A percentile compares a stretch with the other conserved stretches of the same genome.
These are phyloP conservation scores for Pycnomerus fuliginosus DNA, from an alignment of 2,888 invertebrate genomes.

Conservation along the genomic window DNA sequence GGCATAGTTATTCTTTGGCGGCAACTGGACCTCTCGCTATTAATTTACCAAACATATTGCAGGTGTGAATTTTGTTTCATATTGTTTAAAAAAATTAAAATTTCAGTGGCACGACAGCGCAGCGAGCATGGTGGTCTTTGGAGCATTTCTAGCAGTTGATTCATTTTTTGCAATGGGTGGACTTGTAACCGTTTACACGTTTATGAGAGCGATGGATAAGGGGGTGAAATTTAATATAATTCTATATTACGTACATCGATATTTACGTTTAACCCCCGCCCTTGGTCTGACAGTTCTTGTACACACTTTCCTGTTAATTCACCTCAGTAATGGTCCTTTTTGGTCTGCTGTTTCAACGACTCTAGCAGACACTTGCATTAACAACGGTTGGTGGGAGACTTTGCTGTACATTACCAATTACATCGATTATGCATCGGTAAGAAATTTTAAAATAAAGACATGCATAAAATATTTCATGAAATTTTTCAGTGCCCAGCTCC, in stretches of 20 bases:
- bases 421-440: not conserved
- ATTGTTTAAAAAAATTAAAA: not conserved
- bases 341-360: no score
- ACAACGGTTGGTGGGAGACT: no score
- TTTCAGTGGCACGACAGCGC: slow-evolving; percentile 41
- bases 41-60: slow-evolving; percentile 3
- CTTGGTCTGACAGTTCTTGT: slow-evolving; percentile 4
- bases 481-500: slow-evolving; percentile 34
- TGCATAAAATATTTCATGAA: not conserved
- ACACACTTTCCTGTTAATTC: not conserved
- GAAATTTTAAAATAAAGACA: not conserved
- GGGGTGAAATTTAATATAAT: slow-evolving; percentile 41
- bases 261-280: slow-evolving; percentile 44
- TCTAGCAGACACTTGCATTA: no score
- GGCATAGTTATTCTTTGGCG: slow-evolving; percentile 45
- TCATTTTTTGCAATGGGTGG: slow-evolving; percentile 64
- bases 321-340: not conserved
- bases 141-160: slow-evolving; percentile 59
- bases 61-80: slow-evolving; percentile 6
- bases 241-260: slow-evolving; percentile 26
- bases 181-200: slow-evolving; percentile 54
- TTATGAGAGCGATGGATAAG: slow-evolving; percentile 39
- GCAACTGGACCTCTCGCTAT: slow-evolving; percentile 4
- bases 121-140: slow-evolving; percentile 31
- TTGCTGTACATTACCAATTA: no score